These are phyloP conservation scores for Lissocephala sabroskyi DNA, from an alignment of 2,888 invertebrate species.

Conservation along the genomic window DNA sequence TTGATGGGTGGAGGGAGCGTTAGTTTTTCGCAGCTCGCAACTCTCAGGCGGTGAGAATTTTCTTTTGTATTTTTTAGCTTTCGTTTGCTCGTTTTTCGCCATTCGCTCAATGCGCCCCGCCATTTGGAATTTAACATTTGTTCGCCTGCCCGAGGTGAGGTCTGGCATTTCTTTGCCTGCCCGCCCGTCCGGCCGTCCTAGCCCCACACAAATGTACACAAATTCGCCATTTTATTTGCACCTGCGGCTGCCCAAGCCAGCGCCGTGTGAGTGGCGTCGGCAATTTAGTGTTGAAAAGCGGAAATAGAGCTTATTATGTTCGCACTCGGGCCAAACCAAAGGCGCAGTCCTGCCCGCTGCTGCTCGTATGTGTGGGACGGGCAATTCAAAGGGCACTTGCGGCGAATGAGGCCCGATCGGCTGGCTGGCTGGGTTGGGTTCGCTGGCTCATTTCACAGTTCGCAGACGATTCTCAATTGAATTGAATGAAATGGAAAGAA, in stretches of 20 bases:
- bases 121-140: constrained; percentile 22
- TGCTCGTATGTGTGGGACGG: no score
- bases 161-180: constrained; percentile 47
- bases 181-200: constrained; percentile 32
- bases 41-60: not conserved
- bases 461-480: constrained; percentile 43
- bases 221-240: constrained; percentile 61
- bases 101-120: constrained; percentile 13
- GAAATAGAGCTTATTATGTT: constrained; percentile 58
- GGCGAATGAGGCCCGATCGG: not conserved
- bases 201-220: constrained; percentile 49
- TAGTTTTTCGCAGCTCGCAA: constrained; percentile 19
- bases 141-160: constrained; percentile 54
- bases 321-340: no score
- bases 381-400: constrained; percentile 27
- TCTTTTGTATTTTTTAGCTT: not conserved
- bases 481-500: constrained; percentile 43
- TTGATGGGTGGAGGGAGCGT: constrained; percentile 3
- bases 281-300: constrained; percentile 44
- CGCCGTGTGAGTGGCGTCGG: constrained; percentile 35
- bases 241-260: constrained; percentile 38
- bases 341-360: no score
- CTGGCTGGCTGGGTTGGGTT: constrained; percentile 1
- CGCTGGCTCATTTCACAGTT: constrained; percentile 49
- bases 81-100: not conserved